Percentiles rank a stretch among this genome's conserved stretches.
These are phyloP conservation scores for Neoarius graeffei DNA, from an alignment of 2,113 vertebrate species.

Conservation along the genomic window DNA sequence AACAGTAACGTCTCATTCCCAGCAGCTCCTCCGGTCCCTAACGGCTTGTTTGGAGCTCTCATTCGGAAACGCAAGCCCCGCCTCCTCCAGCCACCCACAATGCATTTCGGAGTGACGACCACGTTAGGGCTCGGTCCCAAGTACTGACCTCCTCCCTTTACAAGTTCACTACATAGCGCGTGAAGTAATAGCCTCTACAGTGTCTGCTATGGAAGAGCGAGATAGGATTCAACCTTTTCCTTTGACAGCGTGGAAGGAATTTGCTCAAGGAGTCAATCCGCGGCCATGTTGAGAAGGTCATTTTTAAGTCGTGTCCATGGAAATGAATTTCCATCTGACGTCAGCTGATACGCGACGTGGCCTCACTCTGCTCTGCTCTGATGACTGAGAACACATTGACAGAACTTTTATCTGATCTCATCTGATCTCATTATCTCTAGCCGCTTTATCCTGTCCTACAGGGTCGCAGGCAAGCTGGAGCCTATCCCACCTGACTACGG, in stretches of 20 bases:
- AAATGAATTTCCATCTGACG: background rate
- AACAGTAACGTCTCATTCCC: background rate
- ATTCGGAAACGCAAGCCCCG: constrained; percentile 47
- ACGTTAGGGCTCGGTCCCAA: constrained; percentile 42
- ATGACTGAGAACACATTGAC: too few species aligned
- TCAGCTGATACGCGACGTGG: background rate
- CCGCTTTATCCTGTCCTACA: too few species aligned
- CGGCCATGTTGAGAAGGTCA: constrained; percentile 48
- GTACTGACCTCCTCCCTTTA: background rate
- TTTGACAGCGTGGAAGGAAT: constrained; percentile 31
- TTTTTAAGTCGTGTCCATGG: background rate
- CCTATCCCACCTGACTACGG: too few species aligned
- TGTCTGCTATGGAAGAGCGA: background rate
- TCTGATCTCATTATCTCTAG: too few species aligned
- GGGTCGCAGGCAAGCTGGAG: too few species aligned
- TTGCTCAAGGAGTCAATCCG: background rate
- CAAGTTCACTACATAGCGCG: background rate
- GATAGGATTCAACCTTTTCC: background rate
- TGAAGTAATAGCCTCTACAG: background rate
- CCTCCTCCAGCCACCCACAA: constrained; percentile 46
- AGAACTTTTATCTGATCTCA: too few species aligned
- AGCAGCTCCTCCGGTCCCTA: constrained; percentile 20
- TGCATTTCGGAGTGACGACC: constrained; percentile 66
- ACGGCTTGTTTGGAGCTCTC: constrained; percentile 51
- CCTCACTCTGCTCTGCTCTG: background rate